phyloP scores from a whole-genome alignment of 2,888 invertebrate species.

The Phyllotreta striolata region DNA sequence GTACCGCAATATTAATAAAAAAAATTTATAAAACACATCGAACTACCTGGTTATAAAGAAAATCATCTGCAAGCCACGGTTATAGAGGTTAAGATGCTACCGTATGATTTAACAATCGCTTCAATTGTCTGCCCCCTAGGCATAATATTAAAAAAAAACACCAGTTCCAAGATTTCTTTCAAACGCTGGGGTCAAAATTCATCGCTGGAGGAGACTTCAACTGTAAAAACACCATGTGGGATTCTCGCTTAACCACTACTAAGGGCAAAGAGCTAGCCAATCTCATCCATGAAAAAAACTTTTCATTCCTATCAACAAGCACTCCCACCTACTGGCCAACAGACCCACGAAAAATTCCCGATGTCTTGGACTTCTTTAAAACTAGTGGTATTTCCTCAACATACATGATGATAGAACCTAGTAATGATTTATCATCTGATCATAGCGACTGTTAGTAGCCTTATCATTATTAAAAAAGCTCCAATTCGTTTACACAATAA shows the following conservation, averaged over 20 bases:
- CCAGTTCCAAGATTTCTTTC: constrained; percentile 35
- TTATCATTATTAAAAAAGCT: too few species aligned
- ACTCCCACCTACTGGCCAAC: constrained; percentile 4
- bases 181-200: constrained; percentile 38
- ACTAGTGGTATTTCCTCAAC: too few species aligned
- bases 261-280: not conserved
- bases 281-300: not conserved
- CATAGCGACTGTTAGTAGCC: too few species aligned
- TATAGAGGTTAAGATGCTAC: not conserved
- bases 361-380: too few species aligned
- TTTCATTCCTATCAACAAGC: not conserved
- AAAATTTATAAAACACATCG: constrained; percentile 25
- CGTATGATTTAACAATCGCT: not conserved
- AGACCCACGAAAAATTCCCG: too few species aligned
- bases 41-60: constrained; percentile 25
- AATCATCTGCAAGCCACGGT: constrained; percentile 16
- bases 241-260: constrained; percentile 32
- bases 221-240: constrained; percentile 36
- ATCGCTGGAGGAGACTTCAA: constrained; percentile 38
- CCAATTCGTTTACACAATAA: too few species aligned
- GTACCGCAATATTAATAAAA: constrained; percentile 35
- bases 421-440: too few species aligned
- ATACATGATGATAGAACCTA: too few species aligned
- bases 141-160: constrained; percentile 39
- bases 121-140: too few species aligned